Base-by-base conservation (phyloP, 2,888 invertebrate species). In the Cetonia aurata region DNA sequence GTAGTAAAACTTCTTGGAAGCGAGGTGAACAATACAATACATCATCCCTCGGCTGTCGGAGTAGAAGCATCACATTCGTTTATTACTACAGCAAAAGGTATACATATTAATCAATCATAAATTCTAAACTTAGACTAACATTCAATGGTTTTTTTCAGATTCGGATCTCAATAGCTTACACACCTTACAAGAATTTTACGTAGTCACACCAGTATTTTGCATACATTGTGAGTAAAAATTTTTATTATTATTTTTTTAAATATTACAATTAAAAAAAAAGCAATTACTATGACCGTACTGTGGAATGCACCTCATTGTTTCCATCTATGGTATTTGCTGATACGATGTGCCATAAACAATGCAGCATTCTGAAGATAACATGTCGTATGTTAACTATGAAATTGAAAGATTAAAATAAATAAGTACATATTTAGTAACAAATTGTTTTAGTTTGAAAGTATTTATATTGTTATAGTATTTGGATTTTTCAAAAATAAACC, bases 131-230 rank as follows among this genome's bases (percentile, higher is more conserved):
- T 12, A 10, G 4, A 12, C 3, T 17, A 15, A 6, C 1, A 52
- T 17, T 9, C 10, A 25, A 52, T 19, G 13, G 19, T 52, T 25
- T 25, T 52, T 1, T 10, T 50, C 66, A 73, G 73, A 73, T 48
- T 48, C 60, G 52, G 71, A 72, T 53, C 56, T 56, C 59, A 71
- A 73, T 69, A 70, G 72, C 68, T 71, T 79, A 74, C 88, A 88
- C 79, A 83, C 82, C 72, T 80, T 88, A 71, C 80, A 83, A 74
- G 85, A 86, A 75, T 85, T 86, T 74, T 87, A 85, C 80, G 86
- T 87, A 79, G 79, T 87, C 77, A 87, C 85, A 71, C 88, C 88
- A 71, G 83, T 88, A 76, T 80, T 88, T 59, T 88, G 88, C 79
- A 82, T 81, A 75, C 87, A 87, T 77, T 88, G 88, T 88, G 82